A percentile compares a stretch with the other conserved stretches of the same genome.
Conservation (phyloP, 2,113 vertebrate species). For the Callocephalon fimbriatum region DNA sequence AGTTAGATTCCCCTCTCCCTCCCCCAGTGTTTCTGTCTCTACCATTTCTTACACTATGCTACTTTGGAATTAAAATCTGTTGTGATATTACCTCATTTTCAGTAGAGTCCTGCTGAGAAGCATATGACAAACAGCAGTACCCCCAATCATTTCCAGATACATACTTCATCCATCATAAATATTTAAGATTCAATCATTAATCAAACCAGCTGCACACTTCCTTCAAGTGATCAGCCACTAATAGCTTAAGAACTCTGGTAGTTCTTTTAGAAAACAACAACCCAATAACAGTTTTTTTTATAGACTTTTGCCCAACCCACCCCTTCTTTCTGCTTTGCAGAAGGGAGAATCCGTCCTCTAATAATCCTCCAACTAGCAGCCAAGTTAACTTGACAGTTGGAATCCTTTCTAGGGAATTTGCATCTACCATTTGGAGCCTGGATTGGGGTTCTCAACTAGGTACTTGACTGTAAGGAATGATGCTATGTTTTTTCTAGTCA, state of each 20-base stretch:
- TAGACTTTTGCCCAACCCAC: background rate
- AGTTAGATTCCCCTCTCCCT: background rate
- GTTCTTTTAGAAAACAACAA: background rate
- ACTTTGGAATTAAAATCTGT: constrained; percentile 25
- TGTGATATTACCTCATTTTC: background rate
- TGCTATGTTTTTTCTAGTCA: background rate
- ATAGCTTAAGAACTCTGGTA: constrained; percentile 41
- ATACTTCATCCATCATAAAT: constrained; percentile 55
- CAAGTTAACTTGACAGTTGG: background rate
- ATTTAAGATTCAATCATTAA: constrained; percentile 71
- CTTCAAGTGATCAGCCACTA: constrained; percentile 65
- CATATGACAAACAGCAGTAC: background rate
- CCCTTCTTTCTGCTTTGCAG: background rate
- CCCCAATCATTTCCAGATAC: background rate
- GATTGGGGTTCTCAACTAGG: background rate
- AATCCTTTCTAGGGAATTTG: background rate
- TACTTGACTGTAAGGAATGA: background rate
- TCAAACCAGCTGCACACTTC: constrained; percentile 52
- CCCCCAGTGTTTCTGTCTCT: background rate
- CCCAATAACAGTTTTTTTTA: background rate
- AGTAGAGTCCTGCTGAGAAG: constrained; percentile 14
- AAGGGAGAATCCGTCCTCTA: background rate
- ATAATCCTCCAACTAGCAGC: background rate
- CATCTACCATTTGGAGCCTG: background rate
- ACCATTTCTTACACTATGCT: background rate